Evolutionary conservation across 2,888 invertebrate genomes (phyloP), one percentile per base, ranked within the genome.

Genomic region (Apamea epomidion): DNA sequence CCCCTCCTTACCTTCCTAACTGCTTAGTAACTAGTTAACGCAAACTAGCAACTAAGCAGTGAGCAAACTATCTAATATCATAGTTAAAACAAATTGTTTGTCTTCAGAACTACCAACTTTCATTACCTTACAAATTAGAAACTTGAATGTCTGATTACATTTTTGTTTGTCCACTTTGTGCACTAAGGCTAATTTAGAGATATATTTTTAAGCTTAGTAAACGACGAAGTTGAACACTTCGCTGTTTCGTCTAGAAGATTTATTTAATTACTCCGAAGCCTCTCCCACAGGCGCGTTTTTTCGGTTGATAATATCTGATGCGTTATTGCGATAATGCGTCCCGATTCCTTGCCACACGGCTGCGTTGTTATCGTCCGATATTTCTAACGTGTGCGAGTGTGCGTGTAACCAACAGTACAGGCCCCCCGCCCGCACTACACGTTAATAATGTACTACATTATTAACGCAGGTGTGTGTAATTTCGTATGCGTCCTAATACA

Each of bases 21-120:
- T 37, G 71, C 60, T 72, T 60, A n/a, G 18, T 75, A 78, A 79
- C 76, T 76, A 78, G 65, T 54, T 48, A 69, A 74, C 76, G 45
- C 62, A 69, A 83, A 72, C 67, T 37, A 42, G 32, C 45, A 79
- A 71, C 78, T 76, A 51, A 60, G 68, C n/a, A 74, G 58, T 79
- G 29, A 69, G 65, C 32, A 81, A 84, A 80, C 81, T 78, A 80
- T 72, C 51, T 76, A 80, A 76, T 86, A 78, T 73, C 54, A 74
- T 62, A 78, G 71, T 51, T 82, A 69, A 76, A 79, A 82, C 81
- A 84, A 83, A 83, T 72, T 62, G 79, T 81, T 84, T 90, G 68
- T 68, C 76, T 75, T 69, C 45, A 62, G 37, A 18, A 65, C 60
- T 16, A 71, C 70, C 45, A 10, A 73, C 68, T 80, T 78, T 76